Conservation (phyloP, 2,113 vertebrate species). For the Passer domesticus region DNA sequence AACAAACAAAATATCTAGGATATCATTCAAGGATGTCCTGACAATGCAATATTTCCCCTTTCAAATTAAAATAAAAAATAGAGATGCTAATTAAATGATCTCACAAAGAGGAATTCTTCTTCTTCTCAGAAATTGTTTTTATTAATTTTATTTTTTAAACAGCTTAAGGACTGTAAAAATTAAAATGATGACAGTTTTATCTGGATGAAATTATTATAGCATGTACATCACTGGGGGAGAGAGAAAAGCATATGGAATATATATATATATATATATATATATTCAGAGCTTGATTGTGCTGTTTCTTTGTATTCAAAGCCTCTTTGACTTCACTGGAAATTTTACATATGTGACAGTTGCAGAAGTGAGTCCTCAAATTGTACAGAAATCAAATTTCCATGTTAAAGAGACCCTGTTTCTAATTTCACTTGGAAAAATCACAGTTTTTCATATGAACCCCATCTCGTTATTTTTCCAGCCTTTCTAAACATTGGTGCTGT, state of each 20-base stretch:
- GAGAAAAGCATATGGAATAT: slow-evolving; percentile 36
- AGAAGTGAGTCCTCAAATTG: slow-evolving; percentile 45
- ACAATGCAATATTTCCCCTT: slow-evolving; percentile 45
- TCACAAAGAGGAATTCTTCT: neutral
- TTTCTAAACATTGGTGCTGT: slow-evolving; percentile 22
- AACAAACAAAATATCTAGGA: slow-evolving; percentile 42
- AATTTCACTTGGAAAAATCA: slow-evolving; percentile 55
- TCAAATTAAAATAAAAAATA: slow-evolving; percentile 23
- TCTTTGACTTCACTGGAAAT: slow-evolving; percentile 41
- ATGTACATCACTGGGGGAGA: neutral
- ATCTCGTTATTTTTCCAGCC: neutral
- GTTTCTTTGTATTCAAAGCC: slow-evolving; percentile 50
- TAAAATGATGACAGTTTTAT: slow-evolving; percentile 25
- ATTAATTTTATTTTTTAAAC: slow-evolving; percentile 22
- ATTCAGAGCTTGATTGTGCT: slow-evolving; percentile 44
- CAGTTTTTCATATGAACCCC: neutral
- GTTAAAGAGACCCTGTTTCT: slow-evolving; percentile 37
- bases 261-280: slow-evolving; percentile 35
- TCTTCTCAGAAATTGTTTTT: slow-evolving; percentile 7
- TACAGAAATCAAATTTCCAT: slow-evolving; percentile 48
- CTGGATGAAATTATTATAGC: slow-evolving; percentile 26
- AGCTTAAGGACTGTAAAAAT: slow-evolving; percentile 3
- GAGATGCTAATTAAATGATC: slow-evolving; percentile 4
- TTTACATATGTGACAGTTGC: slow-evolving; percentile 48
- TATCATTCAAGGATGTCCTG: slow-evolving; percentile 36